These are phyloP conservation scores for Hemithea aestivaria DNA, from an alignment of 2,888 invertebrate genomes.

Conservation along the genomic window DNA sequence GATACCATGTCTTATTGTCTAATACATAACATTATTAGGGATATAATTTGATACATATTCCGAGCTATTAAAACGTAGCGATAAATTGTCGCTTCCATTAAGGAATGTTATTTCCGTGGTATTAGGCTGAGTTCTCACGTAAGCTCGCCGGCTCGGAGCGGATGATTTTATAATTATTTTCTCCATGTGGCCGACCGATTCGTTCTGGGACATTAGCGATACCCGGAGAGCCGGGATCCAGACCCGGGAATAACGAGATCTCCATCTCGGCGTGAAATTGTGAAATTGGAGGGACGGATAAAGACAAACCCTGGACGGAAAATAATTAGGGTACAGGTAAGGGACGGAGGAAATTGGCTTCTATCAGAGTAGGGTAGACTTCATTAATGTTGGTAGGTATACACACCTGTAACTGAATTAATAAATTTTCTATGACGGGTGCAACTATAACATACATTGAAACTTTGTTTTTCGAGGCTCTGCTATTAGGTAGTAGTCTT, in stretches of 20 bases:
- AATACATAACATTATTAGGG: neutral
- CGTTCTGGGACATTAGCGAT: slow-evolving; percentile 68
- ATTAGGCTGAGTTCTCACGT: slow-evolving; percentile 52
- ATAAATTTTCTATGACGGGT: too few species aligned
- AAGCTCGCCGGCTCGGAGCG: slow-evolving; percentile 34
- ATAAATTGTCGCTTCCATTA: slow-evolving; percentile 9
- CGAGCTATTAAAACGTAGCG: slow-evolving; percentile 12
- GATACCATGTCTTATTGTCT: slow-evolving; percentile 2
- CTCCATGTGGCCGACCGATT: slow-evolving; percentile 64
- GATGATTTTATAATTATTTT: slow-evolving; percentile 70
- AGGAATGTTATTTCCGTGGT: slow-evolving; percentile 48
- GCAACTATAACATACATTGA: too few species aligned
- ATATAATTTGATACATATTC: slow-evolving; percentile 1
- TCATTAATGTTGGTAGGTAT: slow-evolving; percentile 8
- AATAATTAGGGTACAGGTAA: slow-evolving; percentile 21
- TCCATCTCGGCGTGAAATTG: slow-evolving; percentile 73
- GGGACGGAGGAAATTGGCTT: slow-evolving; percentile 12
- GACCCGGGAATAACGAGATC: slow-evolving; percentile 68
- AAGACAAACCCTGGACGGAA: slow-evolving; percentile 35
- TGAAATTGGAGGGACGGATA: slow-evolving; percentile 61
- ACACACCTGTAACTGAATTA: too few species aligned
- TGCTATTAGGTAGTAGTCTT: too few species aligned
- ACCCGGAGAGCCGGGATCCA: slow-evolving; percentile 52
- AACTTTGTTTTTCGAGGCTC: too few species aligned
- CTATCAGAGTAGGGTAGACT: slow-evolving; percentile 5